Evolutionary conservation across 2,888 invertebrate genomes (phyloP).

Genomic region (Apodemia hepburni): DNA sequence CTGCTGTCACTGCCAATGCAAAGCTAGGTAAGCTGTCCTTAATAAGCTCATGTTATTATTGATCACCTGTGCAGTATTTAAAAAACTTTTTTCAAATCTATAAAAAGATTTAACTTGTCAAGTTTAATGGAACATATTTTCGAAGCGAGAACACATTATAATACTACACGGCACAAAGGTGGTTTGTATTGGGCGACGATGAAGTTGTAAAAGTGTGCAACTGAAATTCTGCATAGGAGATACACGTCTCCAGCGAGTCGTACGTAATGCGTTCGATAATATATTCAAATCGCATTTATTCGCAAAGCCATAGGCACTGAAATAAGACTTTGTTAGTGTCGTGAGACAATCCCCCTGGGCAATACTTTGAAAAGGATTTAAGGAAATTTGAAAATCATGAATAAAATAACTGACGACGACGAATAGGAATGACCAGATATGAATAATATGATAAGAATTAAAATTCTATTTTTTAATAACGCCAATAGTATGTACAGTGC

Average conservation of each 20-base stretch:
- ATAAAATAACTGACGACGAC: not conserved
- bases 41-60: constrained; percentile 22
- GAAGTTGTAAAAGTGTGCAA: constrained; percentile 37
- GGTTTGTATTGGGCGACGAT: constrained; percentile 30
- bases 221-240: constrained; percentile 53
- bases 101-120: not conserved
- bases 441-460: too few relatives aligned
- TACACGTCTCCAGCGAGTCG: constrained; percentile 67
- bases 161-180: constrained; percentile 29
- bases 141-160: constrained; percentile 26
- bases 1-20: constrained; percentile 43
- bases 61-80: constrained; percentile 1
- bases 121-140: constrained; percentile 12
- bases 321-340: constrained; percentile 64
- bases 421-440: too few relatives aligned
- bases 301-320: constrained; percentile 60
- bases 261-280: constrained; percentile 72
- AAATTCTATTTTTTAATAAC: too few relatives aligned
- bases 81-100: not conserved
- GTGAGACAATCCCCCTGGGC: constrained; percentile 57
- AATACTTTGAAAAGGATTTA: constrained; percentile 45
- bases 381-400: constrained; percentile 24
- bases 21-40: constrained; percentile 34
- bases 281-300: constrained; percentile 75
- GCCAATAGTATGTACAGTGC: too few relatives aligned